A percentile compares a stretch with the other conserved stretches of the same genome.
Conservation (phyloP, 2,797 vertebrate genomes). For the Anas acuta region DNA sequence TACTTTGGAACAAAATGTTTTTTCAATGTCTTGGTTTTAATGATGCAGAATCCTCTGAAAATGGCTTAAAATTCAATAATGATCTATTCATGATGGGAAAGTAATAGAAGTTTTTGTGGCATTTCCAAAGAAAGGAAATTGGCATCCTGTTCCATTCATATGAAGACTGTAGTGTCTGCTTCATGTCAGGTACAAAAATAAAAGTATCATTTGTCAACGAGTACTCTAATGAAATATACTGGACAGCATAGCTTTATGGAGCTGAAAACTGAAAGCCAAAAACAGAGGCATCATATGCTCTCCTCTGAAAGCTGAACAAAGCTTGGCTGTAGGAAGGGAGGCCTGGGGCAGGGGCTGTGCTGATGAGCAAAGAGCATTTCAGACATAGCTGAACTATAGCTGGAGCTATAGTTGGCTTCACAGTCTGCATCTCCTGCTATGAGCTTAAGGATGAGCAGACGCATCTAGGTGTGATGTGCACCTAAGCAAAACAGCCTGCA, state of each 20-base stretch:
- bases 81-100: neutral
- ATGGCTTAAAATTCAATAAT: neutral
- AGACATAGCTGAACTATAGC: neutral
- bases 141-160: neutral
- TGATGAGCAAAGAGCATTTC: neutral
- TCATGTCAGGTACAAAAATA: neutral
- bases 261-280: neutral
- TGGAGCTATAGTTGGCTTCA: neutral
- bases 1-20: neutral
- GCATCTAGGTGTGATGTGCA: accelerated
- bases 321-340: neutral
- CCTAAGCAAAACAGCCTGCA: neutral
- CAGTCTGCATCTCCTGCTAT: accelerated
- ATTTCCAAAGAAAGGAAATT: neutral
- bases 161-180: neutral
- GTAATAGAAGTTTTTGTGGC: neutral
- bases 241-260: neutral
- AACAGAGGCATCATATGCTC: accelerated
- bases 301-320: neutral
- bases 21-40: neutral
- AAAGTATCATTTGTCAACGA: neutral
- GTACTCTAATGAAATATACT: neutral
- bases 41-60: neutral
- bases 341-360: neutral
- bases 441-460: neutral